Evolutionary conservation across 2,888 invertebrate genomes (phyloP).

Genomic region (Plebejus melissa): DNA sequence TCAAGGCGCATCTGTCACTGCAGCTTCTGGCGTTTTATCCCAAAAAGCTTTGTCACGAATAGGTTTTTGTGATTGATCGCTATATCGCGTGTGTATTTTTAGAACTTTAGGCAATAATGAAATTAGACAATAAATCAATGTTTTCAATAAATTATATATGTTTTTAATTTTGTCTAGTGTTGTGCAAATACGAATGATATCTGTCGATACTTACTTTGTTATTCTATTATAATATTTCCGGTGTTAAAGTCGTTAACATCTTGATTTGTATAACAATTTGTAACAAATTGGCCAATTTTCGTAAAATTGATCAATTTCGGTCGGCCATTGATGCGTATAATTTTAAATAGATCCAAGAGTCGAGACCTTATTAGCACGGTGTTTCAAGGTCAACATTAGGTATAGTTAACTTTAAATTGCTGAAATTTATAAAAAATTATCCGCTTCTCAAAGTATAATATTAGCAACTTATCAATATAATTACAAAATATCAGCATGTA

Average conservation of each 20-base stretch:
- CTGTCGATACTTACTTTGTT: not conserved
- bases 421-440: not conserved
- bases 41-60: conserved; percentile 50
- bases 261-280: conserved; percentile 13
- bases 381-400: conserved; percentile 8
- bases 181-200: not conserved
- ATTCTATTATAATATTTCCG: not conserved
- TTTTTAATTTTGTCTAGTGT: not conserved
- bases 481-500: too few relatives aligned
- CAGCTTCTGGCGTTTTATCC: conserved; percentile 45
- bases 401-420: not conserved
- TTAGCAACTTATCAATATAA: not conserved
- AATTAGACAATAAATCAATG: not conserved
- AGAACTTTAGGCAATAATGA: not conserved
- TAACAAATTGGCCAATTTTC: conserved; percentile 54
- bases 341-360: conserved; percentile 50
- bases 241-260: conserved; percentile 8
- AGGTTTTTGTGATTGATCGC: conserved; percentile 48
- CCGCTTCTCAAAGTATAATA: not conserved
- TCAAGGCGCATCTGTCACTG: conserved; percentile 66
- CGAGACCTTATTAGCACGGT: conserved; percentile 46
- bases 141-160: not conserved
- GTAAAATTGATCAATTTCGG: conserved; percentile 62
- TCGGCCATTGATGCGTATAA: conserved; percentile 36
- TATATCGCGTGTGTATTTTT: conserved; percentile 40